Percentiles rank a stretch among this genome's conserved stretches.
phyloP scores from a whole-genome alignment of 2,888 invertebrate genomes.

The Acanthosepion pharaonis region DNA sequence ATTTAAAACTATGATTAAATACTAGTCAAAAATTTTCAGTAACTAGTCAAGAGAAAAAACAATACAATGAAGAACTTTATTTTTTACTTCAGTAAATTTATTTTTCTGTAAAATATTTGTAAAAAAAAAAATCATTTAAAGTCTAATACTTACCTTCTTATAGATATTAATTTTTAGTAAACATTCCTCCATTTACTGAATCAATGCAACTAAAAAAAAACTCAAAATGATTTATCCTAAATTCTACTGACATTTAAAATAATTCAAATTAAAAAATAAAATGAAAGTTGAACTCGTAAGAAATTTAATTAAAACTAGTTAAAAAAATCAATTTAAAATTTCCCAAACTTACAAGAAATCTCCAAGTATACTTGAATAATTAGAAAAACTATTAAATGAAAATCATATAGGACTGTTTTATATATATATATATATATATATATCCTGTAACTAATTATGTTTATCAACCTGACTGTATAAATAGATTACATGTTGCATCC shows the following conservation, averaged over 20 bases:
- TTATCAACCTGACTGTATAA: no score
- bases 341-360: neutral
- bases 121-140: neutral
- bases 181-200: neutral
- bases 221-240: neutral
- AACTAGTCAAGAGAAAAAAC: neutral
- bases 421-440: no score
- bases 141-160: constrained; percentile 4
- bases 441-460: no score
- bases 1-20: neutral
- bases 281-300: neutral
- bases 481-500: no score
- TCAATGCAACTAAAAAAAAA: neutral
- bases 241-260: neutral
- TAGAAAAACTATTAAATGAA: no score
- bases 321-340: neutral
- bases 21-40: neutral
- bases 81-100: neutral
- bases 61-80: neutral
- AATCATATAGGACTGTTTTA: no score
- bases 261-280: neutral
- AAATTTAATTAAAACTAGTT: neutral
- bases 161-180: neutral
- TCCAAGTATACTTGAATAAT: no score
- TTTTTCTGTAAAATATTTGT: neutral